A percentile compares a stretch with the other conserved stretches of the same genome.
These are phyloP conservation scores for Sisyra terminalis DNA, from an alignment of 2,888 invertebrate species.

Conservation along the genomic window DNA sequence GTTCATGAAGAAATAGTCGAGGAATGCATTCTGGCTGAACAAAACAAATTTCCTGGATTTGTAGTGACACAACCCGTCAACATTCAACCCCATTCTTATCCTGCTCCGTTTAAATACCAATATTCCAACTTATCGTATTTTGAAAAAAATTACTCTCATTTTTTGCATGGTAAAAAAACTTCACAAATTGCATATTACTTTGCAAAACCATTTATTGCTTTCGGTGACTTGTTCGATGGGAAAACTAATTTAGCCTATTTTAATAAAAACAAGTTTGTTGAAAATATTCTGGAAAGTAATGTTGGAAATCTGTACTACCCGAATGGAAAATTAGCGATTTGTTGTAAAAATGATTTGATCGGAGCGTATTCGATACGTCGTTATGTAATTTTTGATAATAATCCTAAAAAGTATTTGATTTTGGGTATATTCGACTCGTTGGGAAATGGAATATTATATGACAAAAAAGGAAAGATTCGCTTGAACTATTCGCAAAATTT, in stretches of 20 bases:
- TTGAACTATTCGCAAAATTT: conserved; percentile 6
- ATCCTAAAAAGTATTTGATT: neutral
- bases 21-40: neutral
- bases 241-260: neutral
- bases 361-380: neutral
- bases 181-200: neutral
- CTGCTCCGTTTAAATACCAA: neutral
- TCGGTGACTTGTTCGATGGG: neutral
- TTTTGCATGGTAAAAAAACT: neutral
- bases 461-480: neutral
- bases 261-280: too few relatives aligned
- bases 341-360: neutral
- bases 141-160: neutral
- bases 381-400: neutral
- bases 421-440: conserved; percentile 1
- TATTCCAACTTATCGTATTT: neutral
- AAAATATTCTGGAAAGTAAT: too few relatives aligned
- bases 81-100: neutral
- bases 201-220: neutral
- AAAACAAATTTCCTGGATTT: neutral
- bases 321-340: neutral
- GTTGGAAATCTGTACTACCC: neutral
- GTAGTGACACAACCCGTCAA: neutral
- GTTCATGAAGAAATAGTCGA: too few relatives aligned
- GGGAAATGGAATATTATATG: conserved; percentile 4